Evolutionary conservation across 2,888 invertebrate species (phyloP), one percentile per base, ranked within the genome.

Genomic region (Leptinotarsa peninsularis): DNA sequence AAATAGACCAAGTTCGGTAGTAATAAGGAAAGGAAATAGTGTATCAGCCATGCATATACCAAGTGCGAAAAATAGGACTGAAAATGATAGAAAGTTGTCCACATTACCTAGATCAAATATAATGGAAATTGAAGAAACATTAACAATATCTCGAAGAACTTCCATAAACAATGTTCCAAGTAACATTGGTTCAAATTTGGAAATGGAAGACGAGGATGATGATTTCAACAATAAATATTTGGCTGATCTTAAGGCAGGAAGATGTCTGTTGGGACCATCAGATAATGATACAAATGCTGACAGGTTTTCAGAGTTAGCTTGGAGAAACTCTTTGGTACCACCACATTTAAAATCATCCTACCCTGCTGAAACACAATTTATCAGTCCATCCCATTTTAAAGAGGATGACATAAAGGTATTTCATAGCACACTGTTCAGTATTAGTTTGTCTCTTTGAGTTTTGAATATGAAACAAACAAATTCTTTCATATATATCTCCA

Each of bases 301-400:
- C 72, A 87, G 92, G 67, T 87, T 94, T 52, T 93, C 94, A 0
- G 94, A 95, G 86, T 89, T 96, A 60, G 93, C 93, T 81, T 92
- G 93, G 88, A 90, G 96, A 58, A 96, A 96, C 88, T 95, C 96
- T 0, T 89, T 96, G 79, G 93, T 94, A 78, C 94, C 93, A n/a
- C 95, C 95, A 4, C 96, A 96, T 85, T 89, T 96, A 76, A 94
- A 94, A 89, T 95, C 95, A 79, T 93, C 94, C 0, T 96, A 96
- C 88, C 94, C 96, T 0, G 94, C 93, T 0, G 96, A 96, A 88
- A 93, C 93, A 49, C 94, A 94, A 87, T 93, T 93, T 84, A 89
- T 92, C 77, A 89, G 88, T 77, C 89, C 90, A 1, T 78, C 84
- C 4, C 86, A 88, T 1, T 86, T 93, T 50, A 91, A 89, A 72